These are phyloP conservation scores for Chionomys nivalis DNA, from an alignment of 2,113 vertebrate genomes.

Conservation along the genomic window DNA sequence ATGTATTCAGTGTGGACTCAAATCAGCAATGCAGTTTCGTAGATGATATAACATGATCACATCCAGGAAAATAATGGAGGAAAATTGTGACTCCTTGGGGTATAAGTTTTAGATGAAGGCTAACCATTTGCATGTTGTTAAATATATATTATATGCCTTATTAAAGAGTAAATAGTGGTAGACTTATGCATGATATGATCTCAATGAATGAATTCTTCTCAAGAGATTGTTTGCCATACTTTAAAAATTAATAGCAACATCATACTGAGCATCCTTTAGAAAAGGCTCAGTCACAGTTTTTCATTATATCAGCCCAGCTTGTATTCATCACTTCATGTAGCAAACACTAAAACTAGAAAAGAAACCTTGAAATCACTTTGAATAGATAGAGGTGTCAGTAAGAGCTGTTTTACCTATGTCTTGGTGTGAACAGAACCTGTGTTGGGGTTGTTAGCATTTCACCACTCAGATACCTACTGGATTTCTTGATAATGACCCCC, in stretches of 20 bases:
- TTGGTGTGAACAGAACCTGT: conserved; percentile 57
- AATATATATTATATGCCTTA: not conserved
- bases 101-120: not conserved
- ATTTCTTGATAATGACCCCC: conserved; percentile 73
- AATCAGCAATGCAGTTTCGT: not conserved
- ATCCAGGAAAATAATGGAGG: not conserved
- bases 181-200: too few species aligned
- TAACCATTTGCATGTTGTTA: not conserved
- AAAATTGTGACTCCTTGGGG: not conserved
- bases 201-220: not conserved
- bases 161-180: not conserved
- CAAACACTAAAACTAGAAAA: conserved; percentile 67
- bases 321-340: conserved; percentile 48
- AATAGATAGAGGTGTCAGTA: conserved; percentile 61
- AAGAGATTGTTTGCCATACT: not conserved
- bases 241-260: not conserved
- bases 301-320: conserved; percentile 53
- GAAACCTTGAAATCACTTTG: conserved; percentile 65
- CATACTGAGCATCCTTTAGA: conserved; percentile 31
- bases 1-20: not conserved
- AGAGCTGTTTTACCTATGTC: conserved; percentile 72
- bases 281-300: conserved; percentile 65
- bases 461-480: conserved; percentile 62
- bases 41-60: not conserved
- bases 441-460: conserved; percentile 69